Conservation (phyloP, 1,140 invertebrate species). For the Phymastichus coffea region DNA sequence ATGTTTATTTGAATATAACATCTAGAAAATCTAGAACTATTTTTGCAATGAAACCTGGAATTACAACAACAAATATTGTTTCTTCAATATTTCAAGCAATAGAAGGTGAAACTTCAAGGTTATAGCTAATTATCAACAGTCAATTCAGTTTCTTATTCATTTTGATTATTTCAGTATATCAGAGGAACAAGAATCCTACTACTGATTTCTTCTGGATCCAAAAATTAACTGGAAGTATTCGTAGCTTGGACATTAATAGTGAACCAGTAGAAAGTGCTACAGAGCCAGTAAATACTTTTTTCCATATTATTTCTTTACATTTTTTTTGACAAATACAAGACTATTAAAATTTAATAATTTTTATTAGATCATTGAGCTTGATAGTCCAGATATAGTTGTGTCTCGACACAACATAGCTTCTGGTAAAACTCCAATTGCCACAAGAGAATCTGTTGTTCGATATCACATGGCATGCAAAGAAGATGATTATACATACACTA, state of each 20-base stretch:
- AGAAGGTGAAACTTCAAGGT: slow-evolving; percentile 48
- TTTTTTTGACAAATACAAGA: neutral
- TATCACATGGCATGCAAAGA: slow-evolving; percentile 80
- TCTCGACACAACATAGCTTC: slow-evolving; percentile 63
- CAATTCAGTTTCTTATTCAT: neutral
- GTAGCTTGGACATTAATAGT: slow-evolving; percentile 34
- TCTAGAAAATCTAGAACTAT: slow-evolving; percentile 60
- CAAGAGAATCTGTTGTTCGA: slow-evolving; percentile 77
- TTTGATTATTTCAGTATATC: slow-evolving; percentile 54
- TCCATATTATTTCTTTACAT: slow-evolving; percentile 10
- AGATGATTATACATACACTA: slow-evolving; percentile 77
- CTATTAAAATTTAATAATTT: slow-evolving; percentile 10
- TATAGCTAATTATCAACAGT: too few species aligned
- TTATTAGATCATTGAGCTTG: slow-evolving; percentile 46
- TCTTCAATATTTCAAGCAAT: slow-evolving; percentile 52
- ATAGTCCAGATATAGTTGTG: slow-evolving; percentile 62
- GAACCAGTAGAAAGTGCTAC: slow-evolving; percentile 36
- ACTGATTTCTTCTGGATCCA: slow-evolving; percentile 49
- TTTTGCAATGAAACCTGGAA: slow-evolving; percentile 66
- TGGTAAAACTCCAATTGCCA: slow-evolving; percentile 70
- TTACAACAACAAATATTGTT: slow-evolving; percentile 66
- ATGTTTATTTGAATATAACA: slow-evolving; percentile 63
- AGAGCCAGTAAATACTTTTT: slow-evolving; percentile 39
- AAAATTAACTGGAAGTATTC: slow-evolving; percentile 43
- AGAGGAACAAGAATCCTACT: slow-evolving; percentile 45